Base-by-base conservation (phyloP, 2,888 invertebrate genomes). In the Troides aeacus region DNA sequence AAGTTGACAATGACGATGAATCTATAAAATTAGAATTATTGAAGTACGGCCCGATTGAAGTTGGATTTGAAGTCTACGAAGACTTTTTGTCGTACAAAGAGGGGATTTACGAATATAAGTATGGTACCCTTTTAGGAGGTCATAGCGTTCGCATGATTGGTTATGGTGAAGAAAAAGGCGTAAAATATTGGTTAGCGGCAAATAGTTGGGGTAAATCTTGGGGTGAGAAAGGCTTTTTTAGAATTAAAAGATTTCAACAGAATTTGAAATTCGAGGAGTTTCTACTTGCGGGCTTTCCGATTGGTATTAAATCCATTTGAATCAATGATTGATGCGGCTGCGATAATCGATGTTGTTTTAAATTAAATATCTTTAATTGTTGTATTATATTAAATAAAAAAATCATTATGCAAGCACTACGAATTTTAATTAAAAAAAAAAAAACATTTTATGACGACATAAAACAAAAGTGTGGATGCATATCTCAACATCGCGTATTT, bases 171-270 rank as follows among this genome's bases (percentile, higher is more conserved):
- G 95, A 96, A 70, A 90, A 94, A 58, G 93, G 93, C 5, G 93
- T 93, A 1, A 94, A 95, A 7, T 97, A 97, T 83, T 97, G 97
- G 97, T 90, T 96, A 15, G 93, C 96, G 73, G 97, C 96, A 68
- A 97, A 97, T 88, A 96, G 96, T 0, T 97, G 97, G 97, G 97
- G 97, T 84, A 90, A 92, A 1, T 96, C 96, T 82, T 97, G 97
- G 97, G 97, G 97, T 72, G 94, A 96, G 79, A 89, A 93, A 78
- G 96, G 96, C 0, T 96, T 66, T n/a, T 70, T 68, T 12, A 70
- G 39, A 53, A 62, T 72, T 30, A 60, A 66, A 69, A 30, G 66
- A 15, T 61, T 36, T 36, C 66, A 66, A 61, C 8, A 30, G 2
- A 23, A 61, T 36, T 10, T 66, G 17, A 5, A 39, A 10, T 56